phyloP scores from a whole-genome alignment of 1,140 invertebrate species.

The Carposina sasakii region DNA sequence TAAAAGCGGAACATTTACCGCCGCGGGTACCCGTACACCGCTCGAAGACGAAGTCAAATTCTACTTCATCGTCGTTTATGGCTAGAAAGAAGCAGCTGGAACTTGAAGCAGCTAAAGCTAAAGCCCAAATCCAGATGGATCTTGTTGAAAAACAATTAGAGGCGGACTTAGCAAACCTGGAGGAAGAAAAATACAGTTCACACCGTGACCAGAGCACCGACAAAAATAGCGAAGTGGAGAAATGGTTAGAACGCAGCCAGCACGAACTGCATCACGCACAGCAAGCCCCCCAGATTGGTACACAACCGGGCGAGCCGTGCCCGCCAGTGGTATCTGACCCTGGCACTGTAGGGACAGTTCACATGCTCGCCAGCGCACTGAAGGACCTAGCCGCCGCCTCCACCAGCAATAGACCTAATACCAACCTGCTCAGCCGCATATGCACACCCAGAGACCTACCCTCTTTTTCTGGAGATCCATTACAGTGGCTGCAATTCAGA shows the following conservation, averaged over 20 bases:
- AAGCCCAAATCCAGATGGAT: conserved; percentile 1
- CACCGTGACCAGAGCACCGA: neutral
- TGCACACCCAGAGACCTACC: conserved; percentile 6
- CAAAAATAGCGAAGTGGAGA: neutral
- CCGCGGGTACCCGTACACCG: too few relatives aligned
- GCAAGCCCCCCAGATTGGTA: neutral
- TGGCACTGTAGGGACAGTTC: neutral
- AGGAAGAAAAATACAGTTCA: conserved; percentile 6
- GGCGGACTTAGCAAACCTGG: conserved; percentile 2
- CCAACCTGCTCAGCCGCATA: conserved; percentile 6
- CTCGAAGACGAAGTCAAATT: too few relatives aligned
- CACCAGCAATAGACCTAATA: neutral
- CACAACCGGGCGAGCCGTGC: too few relatives aligned
- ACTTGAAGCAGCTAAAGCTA: neutral
- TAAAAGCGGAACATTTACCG: too few relatives aligned
- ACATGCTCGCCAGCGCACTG: neutral
- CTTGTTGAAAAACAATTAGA: conserved; percentile 3
- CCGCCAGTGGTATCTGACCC: neutral
- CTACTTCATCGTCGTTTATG: neutral
- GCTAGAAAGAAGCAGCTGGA: neutral
- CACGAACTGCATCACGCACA: neutral
- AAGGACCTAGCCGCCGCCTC: neutral
- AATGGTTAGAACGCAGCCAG: neutral
- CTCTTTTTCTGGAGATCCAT: neutral
- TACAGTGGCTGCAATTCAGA: conserved; percentile 5